Percentiles rank a stretch among this genome's conserved stretches.
Conservation (phyloP, 2,888 invertebrate species). For the Drosophila diplacantha region DNA sequence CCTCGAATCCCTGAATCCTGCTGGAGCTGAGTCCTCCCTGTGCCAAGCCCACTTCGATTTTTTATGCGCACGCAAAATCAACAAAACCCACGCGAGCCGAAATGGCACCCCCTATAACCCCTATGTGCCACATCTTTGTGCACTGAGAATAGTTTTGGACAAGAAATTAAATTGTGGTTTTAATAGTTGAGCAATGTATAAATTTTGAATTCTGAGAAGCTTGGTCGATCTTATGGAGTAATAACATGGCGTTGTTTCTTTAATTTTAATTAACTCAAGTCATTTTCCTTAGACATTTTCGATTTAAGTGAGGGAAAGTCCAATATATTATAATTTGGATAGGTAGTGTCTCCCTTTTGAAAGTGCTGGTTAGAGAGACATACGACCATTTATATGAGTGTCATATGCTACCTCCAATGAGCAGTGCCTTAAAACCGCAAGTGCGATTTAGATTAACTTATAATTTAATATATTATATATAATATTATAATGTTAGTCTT, state of each 20-base stretch:
- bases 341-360: not conserved
- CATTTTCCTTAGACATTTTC: not conserved
- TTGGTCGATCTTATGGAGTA: not conserved
- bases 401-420: not conserved
- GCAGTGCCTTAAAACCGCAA: not conserved
- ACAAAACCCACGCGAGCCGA: conserved; percentile 61
- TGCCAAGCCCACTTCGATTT: conserved; percentile 32
- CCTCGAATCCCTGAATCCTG: conserved; percentile 10
- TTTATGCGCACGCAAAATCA: conserved; percentile 58
- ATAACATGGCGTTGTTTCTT: not conserved
- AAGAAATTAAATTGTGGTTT: not conserved
- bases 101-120: conserved; percentile 36
- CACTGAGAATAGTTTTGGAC: conserved; percentile 2
- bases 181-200: not conserved
- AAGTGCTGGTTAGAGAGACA: not conserved
- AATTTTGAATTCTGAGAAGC: no score
- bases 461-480: no score
- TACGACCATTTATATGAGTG: not conserved
- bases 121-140: conserved; percentile 5
- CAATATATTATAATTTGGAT: not conserved
- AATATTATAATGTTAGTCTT: not conserved
- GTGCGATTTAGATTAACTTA: no score
- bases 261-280: not conserved
- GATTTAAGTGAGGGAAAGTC: not conserved
- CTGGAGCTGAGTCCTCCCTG: not conserved